Conservation (phyloP, 37 sponge, comb jelly and placozoan species). For the Beroe ovata region DNA sequence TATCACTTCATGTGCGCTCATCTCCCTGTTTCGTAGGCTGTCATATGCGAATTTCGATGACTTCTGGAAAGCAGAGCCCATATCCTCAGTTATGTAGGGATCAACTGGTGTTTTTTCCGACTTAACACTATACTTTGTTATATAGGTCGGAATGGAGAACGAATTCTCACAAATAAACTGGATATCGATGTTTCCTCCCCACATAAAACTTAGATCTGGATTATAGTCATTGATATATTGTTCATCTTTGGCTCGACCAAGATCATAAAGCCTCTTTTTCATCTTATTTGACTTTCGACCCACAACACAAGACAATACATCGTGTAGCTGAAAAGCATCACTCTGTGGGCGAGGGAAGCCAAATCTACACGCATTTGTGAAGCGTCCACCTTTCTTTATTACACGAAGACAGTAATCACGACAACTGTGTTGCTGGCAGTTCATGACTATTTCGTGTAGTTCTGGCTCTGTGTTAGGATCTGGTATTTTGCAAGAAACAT, state of each 20-base stretch:
- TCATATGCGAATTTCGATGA: neutral
- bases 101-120: neutral
- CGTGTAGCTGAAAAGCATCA: neutral
- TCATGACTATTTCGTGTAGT: conserved; percentile 1
- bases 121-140: neutral
- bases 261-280: conserved; percentile 9
- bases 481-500: conserved; percentile 9
- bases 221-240: neutral
- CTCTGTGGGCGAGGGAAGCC: neutral
- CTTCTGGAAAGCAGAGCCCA: neutral
- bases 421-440: neutral
- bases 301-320: conserved; percentile 20
- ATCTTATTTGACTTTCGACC: neutral
- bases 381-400: neutral
- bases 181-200: conserved; percentile 31
- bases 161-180: conserved; percentile 52
- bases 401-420: neutral
- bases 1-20: conserved; percentile 1
- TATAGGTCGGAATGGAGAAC: neutral
- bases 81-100: neutral
- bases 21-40: neutral
- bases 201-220: neutral
- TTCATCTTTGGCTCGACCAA: neutral
- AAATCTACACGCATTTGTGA: neutral
- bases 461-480: neutral